A percentile compares a stretch with the other conserved stretches of the same genome.
Evolutionary conservation across 1,140 invertebrate species (phyloP).

Genomic region (Musca domestica): DNA sequence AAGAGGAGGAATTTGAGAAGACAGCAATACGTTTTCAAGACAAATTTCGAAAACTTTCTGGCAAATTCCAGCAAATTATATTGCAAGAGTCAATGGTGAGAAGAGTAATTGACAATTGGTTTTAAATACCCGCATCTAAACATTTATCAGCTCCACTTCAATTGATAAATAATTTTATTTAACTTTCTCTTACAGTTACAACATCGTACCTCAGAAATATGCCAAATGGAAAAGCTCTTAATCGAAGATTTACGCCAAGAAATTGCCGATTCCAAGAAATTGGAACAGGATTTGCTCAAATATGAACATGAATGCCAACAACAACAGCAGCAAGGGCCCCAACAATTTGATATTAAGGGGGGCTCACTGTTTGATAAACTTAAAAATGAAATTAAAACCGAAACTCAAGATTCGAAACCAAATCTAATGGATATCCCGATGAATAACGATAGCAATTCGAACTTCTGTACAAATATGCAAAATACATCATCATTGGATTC

Average conservation of each 20-base stretch:
- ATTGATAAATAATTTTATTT: too few species aligned
- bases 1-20: slow-evolving; percentile 77
- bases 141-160: background rate
- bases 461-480: slow-evolving; percentile 22
- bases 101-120: slow-evolving; percentile 24
- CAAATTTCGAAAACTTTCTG: slow-evolving; percentile 72
- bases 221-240: slow-evolving; percentile 46
- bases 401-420: background rate
- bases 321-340: slow-evolving; percentile 4
- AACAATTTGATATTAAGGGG: background rate
- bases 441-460: slow-evolving; percentile 34
- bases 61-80: slow-evolving; percentile 77
- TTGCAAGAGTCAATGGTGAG: slow-evolving; percentile 81
- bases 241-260: slow-evolving; percentile 47
- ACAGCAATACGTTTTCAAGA: slow-evolving; percentile 71
- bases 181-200: slow-evolving; percentile 34
- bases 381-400: slow-evolving; percentile 8
- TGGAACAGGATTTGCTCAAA: slow-evolving; percentile 7
- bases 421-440: background rate
- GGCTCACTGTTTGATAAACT: background rate
- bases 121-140: background rate
- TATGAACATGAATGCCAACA: slow-evolving; percentile 16
- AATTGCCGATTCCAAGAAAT: slow-evolving; percentile 35
- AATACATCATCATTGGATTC: slow-evolving; percentile 7
- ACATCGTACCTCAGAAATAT: slow-evolving; percentile 46